Base-by-base conservation (phyloP, 2,797 vertebrate genomes). In the Remorina albescens region DNA sequence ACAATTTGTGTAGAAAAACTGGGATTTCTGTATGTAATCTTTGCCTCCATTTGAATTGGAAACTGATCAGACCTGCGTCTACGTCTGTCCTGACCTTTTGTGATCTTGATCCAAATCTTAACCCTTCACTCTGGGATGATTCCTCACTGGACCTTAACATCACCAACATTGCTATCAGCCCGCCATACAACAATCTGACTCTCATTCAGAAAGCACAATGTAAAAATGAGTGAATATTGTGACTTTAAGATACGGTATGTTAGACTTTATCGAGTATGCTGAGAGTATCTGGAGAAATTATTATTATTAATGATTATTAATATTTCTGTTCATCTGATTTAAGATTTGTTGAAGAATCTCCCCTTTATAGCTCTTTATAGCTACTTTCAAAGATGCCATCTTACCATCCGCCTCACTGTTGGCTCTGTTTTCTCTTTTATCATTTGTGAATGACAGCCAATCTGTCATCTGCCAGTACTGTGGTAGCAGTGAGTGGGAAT, bases 171-270 rank as follows among this genome's bases (percentile, higher is more conserved):
- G 64, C 54, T 23, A 44, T 28, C 25, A 74, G 32, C 49, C 71
- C 50, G 67, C 64, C 66, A 56, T 58, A 51, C 81, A 81, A 70
- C 82, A 84, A 88, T 89, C 78, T 76, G 67, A 85, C 70, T 72
- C 32, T 82, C 68, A 67, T 66, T 82, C 11, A 63, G 84, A 88
- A 91, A 91, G 89, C 90, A 92, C 90, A 93, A 92, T 91, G 91
- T 90, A 91, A 72, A 90, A 83, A 84, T 39, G 34, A 77, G 76
- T 86, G 68, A 80, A 67, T 86, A 84, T 83, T 85, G 88, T 87
- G 81, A 86, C 73, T 87, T 85, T 5, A 87, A 84, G 62, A 82
- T 81, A 44, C 23, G 55, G 41, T 80, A 62, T 68, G 62, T 70
- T 78, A 69, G 67, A 80, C 57, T 63, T 72, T 65, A 63, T 71